These are phyloP conservation scores for Luffia ferchaultella DNA, from an alignment of 2,888 invertebrate genomes.

Conservation along the genomic window DNA sequence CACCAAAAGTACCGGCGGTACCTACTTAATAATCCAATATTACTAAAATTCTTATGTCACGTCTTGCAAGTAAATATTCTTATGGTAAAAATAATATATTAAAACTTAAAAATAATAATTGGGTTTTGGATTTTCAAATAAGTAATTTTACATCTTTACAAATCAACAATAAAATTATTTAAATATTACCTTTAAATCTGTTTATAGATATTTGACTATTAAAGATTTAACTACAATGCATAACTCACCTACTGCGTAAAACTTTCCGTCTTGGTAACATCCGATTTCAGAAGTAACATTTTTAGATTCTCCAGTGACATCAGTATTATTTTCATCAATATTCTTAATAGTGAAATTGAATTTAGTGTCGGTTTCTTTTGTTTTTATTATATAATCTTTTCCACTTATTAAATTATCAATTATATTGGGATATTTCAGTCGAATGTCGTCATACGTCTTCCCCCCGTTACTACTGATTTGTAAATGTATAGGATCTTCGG, in stretches of 20 bases:
- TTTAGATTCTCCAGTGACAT: conserved; percentile 13
- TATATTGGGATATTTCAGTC: conserved; percentile 44
- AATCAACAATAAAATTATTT: too few relatives aligned
- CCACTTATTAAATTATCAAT: conserved; percentile 50
- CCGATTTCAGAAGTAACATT: conserved; percentile 27
- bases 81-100: too few relatives aligned
- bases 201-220: too few relatives aligned
- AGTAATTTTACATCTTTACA: too few relatives aligned
- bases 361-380: conserved; percentile 53
- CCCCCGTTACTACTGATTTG: conserved; percentile 49
- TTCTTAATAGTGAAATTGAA: conserved; percentile 52
- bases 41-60: too few relatives aligned
- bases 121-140: too few relatives aligned
- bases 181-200: too few relatives aligned
- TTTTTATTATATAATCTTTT: conserved; percentile 50
- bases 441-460: conserved; percentile 37
- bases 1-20: too few relatives aligned
- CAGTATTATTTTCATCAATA: neutral
- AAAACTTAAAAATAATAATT: too few relatives aligned
- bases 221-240: too few relatives aligned
- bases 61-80: too few relatives aligned
- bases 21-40: too few relatives aligned
- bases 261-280: conserved; percentile 40
- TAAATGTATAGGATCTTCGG: conserved; percentile 43
- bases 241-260: conserved; percentile 46